phyloP scores from a whole-genome alignment of 2,113 vertebrate species.

The Delphinapterus leucas region DNA sequence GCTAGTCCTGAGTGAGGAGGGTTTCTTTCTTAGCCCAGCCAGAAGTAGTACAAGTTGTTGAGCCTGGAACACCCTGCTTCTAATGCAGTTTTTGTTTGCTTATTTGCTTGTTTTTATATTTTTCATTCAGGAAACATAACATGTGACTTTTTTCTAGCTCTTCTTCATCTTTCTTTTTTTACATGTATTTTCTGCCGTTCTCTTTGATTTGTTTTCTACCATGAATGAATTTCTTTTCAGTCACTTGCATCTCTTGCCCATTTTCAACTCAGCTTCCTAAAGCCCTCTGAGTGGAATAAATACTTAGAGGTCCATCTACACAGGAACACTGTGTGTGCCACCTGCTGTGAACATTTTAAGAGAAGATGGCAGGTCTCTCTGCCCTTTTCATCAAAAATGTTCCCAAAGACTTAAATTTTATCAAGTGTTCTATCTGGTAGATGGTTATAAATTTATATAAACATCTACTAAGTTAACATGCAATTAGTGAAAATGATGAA shows the following conservation, averaged over 20 bases:
- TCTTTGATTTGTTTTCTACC: neutral
- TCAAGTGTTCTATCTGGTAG: neutral
- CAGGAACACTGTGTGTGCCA: neutral
- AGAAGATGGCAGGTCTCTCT: neutral
- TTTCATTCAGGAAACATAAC: neutral
- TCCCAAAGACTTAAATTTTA: neutral
- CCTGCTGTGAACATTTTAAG: neutral
- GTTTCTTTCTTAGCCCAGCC: neutral
- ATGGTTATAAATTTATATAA: neutral
- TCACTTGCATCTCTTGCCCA: neutral
- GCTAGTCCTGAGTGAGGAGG: neutral
- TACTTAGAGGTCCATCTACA: neutral
- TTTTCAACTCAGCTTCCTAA: neutral
- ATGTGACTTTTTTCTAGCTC: neutral
- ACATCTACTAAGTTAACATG: neutral
- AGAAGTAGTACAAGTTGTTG: neutral
- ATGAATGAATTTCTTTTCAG: neutral
- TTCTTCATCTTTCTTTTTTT: neutral
- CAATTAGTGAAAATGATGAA: neutral
- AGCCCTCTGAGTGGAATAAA: neutral
- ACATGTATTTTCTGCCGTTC: neutral
- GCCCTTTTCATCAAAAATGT: neutral
- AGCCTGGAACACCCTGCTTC: neutral
- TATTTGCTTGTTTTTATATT: neutral
- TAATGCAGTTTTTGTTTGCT: neutral